Conservation (phyloP, 1,140 invertebrate genomes). For the Habropoda laboriosa region DNA sequence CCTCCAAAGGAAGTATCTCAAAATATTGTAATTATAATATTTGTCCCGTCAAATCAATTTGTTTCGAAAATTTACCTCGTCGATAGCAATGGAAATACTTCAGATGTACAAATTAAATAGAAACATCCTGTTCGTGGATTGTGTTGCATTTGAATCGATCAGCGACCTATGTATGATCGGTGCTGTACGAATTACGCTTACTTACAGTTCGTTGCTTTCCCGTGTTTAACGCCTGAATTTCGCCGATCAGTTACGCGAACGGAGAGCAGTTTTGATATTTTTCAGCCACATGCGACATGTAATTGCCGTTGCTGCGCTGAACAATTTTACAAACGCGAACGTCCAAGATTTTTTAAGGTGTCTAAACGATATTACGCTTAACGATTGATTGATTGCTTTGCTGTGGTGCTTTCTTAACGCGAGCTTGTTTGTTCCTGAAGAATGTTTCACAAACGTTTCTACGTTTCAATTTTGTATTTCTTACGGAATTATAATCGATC, state of each 20-base stretch:
- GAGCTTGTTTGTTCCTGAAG: not conserved
- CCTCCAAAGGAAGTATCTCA: no score
- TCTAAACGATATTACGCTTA: conserved; percentile 19
- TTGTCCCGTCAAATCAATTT: no score
- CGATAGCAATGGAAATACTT: not conserved
- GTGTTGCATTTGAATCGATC: not conserved
- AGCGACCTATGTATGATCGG: not conserved
- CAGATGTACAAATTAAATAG: not conserved
- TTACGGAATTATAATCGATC: not conserved
- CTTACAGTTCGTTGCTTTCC: conserved; percentile 8
- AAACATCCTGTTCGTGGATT: not conserved
- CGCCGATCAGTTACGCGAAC: not conserved
- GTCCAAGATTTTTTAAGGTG: not conserved
- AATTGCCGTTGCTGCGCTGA: not conserved
- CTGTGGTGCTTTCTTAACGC: not conserved
- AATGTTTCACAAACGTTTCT: not conserved
- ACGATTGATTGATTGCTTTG: conserved; percentile 14
- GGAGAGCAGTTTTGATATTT: conserved; percentile 3
- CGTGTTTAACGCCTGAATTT: not conserved
- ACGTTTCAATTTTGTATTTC: not conserved
- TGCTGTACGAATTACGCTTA: conserved; percentile 11
- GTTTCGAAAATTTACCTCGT: not conserved
- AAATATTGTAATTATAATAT: no score
- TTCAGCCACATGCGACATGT: not conserved
- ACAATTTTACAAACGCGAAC: conserved; percentile 15